Conservation (phyloP, 2,113 vertebrate species). For the Salvelinus alpinus region DNA sequence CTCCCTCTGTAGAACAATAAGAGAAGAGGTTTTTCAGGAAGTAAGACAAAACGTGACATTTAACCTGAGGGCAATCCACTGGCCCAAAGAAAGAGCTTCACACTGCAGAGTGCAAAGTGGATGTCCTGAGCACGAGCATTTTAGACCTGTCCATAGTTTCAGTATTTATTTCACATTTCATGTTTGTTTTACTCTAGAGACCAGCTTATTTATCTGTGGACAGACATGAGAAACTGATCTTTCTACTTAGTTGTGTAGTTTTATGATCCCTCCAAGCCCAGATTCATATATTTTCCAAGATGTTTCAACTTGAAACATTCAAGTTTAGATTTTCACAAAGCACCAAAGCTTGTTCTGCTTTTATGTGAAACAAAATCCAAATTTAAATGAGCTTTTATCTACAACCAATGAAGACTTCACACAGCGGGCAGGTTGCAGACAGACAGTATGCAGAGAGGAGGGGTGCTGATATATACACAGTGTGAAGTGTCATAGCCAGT, state of each 20-base stretch:
- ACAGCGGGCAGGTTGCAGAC: not conserved
- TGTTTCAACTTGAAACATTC: not conserved
- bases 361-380: conserved; percentile 30
- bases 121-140: too few relatives aligned
- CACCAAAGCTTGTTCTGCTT: conserved; percentile 32
- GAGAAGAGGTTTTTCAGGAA: too few relatives aligned
- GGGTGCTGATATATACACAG: not conserved
- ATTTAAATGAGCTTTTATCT: conserved; percentile 42
- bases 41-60: too few relatives aligned
- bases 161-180: too few relatives aligned
- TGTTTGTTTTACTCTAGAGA: too few relatives aligned
- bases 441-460: too few relatives aligned
- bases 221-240: not conserved
- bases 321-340: conserved; percentile 16
- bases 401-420: conserved; percentile 26
- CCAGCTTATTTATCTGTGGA: not conserved
- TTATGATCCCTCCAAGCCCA: not conserved
- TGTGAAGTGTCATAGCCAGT: not conserved
- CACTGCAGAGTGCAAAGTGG: too few relatives aligned
- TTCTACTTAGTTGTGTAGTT: not conserved
- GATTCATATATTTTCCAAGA: not conserved
- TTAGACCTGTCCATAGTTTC: too few relatives aligned
- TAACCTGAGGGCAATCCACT: too few relatives aligned
- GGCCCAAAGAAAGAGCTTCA: too few relatives aligned
- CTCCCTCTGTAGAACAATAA: too few relatives aligned